These are phyloP conservation scores for Cryptocephalus moraei DNA, from an alignment of 2,888 invertebrate genomes.

Conservation along the genomic window DNA sequence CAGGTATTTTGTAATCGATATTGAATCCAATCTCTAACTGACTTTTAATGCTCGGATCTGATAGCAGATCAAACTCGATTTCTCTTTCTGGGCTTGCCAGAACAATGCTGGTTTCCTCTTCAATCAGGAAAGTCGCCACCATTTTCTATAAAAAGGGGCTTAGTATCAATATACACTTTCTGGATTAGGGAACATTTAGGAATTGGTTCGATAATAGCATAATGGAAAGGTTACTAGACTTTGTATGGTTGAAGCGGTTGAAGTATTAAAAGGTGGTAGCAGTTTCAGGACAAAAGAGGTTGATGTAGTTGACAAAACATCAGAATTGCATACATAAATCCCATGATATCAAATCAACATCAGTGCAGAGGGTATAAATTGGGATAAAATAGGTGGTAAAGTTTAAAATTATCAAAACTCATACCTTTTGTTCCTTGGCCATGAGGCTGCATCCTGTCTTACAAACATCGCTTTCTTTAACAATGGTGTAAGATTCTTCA, in stretches of 20 bases:
- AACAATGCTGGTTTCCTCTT: constrained; percentile 18
- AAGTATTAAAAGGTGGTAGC: not conserved
- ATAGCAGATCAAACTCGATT: constrained; percentile 27
- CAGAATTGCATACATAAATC: too few relatives aligned
- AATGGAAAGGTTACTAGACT: not conserved
- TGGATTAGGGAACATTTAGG: too few relatives aligned
- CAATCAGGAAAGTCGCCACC: constrained; percentile 16
- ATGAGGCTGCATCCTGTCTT: constrained; percentile 25
- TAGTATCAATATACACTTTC: too few relatives aligned
- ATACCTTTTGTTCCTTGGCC: constrained; percentile 24
- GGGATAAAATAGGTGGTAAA: too few relatives aligned
- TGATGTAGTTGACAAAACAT: too few relatives aligned
- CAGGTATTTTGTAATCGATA: constrained; percentile 33
- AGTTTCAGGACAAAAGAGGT: not conserved
- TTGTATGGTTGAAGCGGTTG: not conserved
- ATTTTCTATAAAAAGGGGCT: constrained; percentile 10
- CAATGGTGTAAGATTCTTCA: constrained; percentile 21
- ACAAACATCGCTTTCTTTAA: constrained; percentile 21
- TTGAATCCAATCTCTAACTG: constrained; percentile 30
- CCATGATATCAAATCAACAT: too few relatives aligned
- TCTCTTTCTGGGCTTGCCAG: constrained; percentile 28
- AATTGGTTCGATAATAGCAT: too few relatives aligned
- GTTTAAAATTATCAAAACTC: not conserved
- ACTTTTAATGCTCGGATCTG: constrained; percentile 31
- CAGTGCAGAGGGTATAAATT: too few relatives aligned